Conservation (phyloP, 2,113 vertebrate genomes). For the Stigmatopora nigra region DNA sequence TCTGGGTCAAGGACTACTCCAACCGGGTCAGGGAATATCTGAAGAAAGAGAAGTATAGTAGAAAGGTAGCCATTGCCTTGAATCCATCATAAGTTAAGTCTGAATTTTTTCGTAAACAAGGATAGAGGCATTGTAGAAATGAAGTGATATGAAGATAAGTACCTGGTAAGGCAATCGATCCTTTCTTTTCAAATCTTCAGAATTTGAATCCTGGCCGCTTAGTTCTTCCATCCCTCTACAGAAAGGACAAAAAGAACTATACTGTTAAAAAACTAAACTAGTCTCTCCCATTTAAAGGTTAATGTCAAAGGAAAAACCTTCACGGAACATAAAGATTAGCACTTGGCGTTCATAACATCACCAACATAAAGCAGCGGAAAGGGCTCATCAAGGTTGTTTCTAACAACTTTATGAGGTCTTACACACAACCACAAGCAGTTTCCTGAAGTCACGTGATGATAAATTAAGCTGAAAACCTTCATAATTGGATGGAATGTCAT, state of each 20-base stretch:
- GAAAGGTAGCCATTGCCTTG: not conserved
- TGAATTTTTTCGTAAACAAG: not conserved
- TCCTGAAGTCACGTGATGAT: not conserved
- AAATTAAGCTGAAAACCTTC: not conserved
- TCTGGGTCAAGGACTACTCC: conserved; percentile 55
- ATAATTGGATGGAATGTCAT: conserved; percentile 6
- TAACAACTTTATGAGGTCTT: not conserved
- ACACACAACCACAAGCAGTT: not conserved
- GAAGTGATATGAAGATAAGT: not conserved
- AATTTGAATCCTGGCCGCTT: conserved; percentile 38
- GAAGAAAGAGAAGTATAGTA: not conserved
- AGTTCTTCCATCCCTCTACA: conserved; percentile 56
- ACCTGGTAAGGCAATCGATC: conserved; percentile 64
- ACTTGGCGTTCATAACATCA: not conserved
- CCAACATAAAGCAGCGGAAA: not conserved
- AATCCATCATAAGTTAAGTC: not conserved
- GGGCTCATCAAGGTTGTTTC: not conserved
- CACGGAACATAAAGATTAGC: not conserved
- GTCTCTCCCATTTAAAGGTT: not conserved
- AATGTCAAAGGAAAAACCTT: not conserved
- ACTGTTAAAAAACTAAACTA: not conserved
- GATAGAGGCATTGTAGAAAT: not conserved
- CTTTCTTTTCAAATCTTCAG: conserved; percentile 54
- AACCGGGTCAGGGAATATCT: conserved; percentile 76
- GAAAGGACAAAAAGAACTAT: not conserved